These are phyloP conservation scores for Ophiodon elongatus DNA, from an alignment of 2,113 vertebrate genomes.

Conservation along the genomic window DNA sequence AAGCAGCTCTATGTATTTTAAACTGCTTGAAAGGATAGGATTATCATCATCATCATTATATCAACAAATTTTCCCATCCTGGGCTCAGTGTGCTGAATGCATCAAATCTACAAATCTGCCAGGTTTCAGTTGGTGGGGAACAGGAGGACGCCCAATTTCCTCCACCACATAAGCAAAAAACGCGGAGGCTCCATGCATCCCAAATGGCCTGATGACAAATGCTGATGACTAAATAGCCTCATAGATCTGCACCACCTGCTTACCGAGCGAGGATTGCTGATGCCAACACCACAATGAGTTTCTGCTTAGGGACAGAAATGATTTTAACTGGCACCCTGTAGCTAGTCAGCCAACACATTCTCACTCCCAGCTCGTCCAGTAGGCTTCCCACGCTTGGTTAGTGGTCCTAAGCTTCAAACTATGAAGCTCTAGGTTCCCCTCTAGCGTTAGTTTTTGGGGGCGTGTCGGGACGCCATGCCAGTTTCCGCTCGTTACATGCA, in stretches of 20 bases:
- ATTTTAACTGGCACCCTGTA: conserved; percentile 32
- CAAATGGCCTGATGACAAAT: conserved; percentile 59
- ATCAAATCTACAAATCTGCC: conserved; percentile 25
- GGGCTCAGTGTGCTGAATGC: conserved; percentile 27
- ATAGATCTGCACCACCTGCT: conserved; percentile 67
- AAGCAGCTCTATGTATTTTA: conserved; percentile 19
- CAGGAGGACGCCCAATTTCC: conserved; percentile 23
- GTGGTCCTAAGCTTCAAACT: no score
- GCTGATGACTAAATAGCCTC: conserved; percentile 61
- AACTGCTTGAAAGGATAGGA: conserved; percentile 5
- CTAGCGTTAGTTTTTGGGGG: no score
- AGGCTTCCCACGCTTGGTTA: no score
- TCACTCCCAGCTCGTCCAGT: no score
- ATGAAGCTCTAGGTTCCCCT: no score
- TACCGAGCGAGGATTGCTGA: conserved; percentile 12
- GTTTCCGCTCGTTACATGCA: no score
- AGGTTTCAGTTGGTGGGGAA: conserved; percentile 3
- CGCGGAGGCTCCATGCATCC: conserved; percentile 30
- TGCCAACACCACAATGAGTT: conserved; percentile 34
- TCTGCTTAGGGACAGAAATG: conserved; percentile 16
- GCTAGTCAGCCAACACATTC: background rate
- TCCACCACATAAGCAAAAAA: conserved; percentile 22
- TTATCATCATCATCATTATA: background rate
- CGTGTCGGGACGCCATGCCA: no score
- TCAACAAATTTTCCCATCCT: conserved; percentile 6